These are phyloP conservation scores for Pachyrhynchus sulphureomaculatus DNA, from an alignment of 1,140 invertebrate species.

Conservation along the genomic window DNA sequence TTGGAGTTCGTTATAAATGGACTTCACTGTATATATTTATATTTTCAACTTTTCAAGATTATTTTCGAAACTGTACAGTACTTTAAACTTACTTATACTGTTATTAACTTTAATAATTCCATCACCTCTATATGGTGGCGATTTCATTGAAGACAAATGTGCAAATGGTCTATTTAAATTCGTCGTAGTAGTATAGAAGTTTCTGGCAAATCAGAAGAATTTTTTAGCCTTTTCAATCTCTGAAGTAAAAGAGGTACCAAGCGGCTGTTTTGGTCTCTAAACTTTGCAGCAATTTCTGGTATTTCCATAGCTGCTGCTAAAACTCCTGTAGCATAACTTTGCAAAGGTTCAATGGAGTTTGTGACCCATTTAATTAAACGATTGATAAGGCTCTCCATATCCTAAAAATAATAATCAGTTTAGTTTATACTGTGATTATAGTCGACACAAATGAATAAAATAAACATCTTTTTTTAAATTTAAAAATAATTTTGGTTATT, in stretches of 20 bases:
- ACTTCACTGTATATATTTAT: too few species aligned
- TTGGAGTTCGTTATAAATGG: too few species aligned
- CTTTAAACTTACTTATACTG: slow-evolving; percentile 12
- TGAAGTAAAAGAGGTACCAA: slow-evolving; percentile 86
- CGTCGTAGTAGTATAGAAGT: not conserved
- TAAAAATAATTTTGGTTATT: too few species aligned
- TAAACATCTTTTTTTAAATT: too few species aligned
- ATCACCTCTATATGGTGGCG: slow-evolving; percentile 41
- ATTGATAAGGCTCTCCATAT: slow-evolving; percentile 82
- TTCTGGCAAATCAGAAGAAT: slow-evolving; percentile 43
- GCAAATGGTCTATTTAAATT: slow-evolving; percentile 58
- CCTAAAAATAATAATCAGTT: slow-evolving; percentile 54
- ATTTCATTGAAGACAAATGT: slow-evolving; percentile 54
- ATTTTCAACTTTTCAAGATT: too few species aligned
- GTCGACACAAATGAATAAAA: too few species aligned
- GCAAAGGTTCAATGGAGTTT: slow-evolving; percentile 80
- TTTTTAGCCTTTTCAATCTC: slow-evolving; percentile 74
- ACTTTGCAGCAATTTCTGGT: slow-evolving; percentile 87
- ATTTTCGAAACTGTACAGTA: too few species aligned
- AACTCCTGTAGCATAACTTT: slow-evolving; percentile 92
- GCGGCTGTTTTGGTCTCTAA: slow-evolving; percentile 83
- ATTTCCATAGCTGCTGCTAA: slow-evolving; percentile 96
- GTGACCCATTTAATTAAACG: slow-evolving; percentile 88
- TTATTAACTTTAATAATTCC: slow-evolving; percentile 30
- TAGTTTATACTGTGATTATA: too few species aligned